phyloP scores from a whole-genome alignment of 2,888 invertebrate species.

The Acanthosepion pharaonis region DNA sequence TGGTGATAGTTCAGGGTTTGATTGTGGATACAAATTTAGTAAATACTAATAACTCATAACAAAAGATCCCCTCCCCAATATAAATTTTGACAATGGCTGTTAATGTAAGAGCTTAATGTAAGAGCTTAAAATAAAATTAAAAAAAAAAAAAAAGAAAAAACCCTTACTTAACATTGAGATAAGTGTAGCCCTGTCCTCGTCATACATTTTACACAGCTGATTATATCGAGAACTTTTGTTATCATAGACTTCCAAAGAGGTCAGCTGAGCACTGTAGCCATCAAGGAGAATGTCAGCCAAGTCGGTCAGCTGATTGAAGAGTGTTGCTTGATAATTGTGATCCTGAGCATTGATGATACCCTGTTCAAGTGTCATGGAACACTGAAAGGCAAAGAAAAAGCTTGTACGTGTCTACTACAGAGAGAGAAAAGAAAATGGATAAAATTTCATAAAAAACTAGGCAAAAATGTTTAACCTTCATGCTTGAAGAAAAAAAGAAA shows the following conservation, averaged over 20 bases:
- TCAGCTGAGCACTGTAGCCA: conserved; percentile 82
- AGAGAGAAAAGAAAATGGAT: background rate
- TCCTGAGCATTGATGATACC: conserved; percentile 77
- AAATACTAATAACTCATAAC: no score
- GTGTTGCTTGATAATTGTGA: conserved; percentile 77
- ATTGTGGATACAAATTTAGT: no score
- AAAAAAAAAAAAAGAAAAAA: background rate
- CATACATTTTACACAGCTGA: conserved; percentile 80
- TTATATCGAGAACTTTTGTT: conserved; percentile 51
- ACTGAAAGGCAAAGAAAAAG: conserved; percentile 62
- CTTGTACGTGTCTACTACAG: background rate
- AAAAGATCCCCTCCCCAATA: no score
- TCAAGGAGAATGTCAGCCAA: conserved; percentile 84
- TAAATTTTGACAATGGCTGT: no score
- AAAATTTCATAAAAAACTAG: background rate
- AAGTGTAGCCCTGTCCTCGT: conserved; percentile 75
- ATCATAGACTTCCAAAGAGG: conserved; percentile 71
- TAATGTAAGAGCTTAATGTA: no score
- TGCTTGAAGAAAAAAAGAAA: no score
- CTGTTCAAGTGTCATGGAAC: conserved; percentile 66
- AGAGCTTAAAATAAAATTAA: no score
- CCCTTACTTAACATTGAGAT: conserved; percentile 37
- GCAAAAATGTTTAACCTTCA: no score
- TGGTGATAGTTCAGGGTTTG: no score
- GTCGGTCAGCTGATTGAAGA: conserved; percentile 83